phyloP scores from a whole-genome alignment of 2,797 vertebrate species.

The Tiaroga cobitis region DNA sequence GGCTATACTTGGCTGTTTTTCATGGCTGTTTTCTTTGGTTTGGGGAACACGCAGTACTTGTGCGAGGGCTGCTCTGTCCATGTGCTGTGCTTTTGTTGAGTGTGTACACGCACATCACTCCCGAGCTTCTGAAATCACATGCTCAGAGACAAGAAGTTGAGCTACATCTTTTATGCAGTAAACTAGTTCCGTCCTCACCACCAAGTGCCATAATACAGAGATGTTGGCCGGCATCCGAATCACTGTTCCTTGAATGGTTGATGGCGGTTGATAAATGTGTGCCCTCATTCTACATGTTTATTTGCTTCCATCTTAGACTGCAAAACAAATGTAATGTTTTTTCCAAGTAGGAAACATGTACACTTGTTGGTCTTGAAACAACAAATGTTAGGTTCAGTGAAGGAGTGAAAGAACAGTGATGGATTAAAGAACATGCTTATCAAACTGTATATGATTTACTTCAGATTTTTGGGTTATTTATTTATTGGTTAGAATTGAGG shows the following conservation, averaged over 20 bases:
- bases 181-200: background rate
- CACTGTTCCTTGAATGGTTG: background rate
- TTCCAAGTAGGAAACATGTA: background rate
- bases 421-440: background rate
- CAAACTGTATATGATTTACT: background rate
- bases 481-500: background rate
- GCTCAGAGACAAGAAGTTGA: background rate
- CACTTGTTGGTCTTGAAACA: background rate
- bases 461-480: background rate
- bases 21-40: slow-evolving; percentile 24
- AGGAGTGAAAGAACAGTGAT: too few relatives aligned
- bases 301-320: background rate
- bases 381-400: background rate
- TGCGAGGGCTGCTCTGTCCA: slow-evolving; percentile 34
- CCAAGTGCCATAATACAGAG: background rate
- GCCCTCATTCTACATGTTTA: background rate
- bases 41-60: slow-evolving; percentile 32
- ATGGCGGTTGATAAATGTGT: background rate
- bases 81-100: slow-evolving; percentile 29
- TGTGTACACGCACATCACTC: slow-evolving; percentile 8
- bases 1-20: slow-evolving; percentile 15
- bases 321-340: background rate
- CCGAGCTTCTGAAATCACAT: slow-evolving; percentile 19
- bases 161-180: background rate
- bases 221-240: background rate